Base-by-base conservation (phyloP, 2,888 invertebrate species). In the Drosophila recens region DNA sequence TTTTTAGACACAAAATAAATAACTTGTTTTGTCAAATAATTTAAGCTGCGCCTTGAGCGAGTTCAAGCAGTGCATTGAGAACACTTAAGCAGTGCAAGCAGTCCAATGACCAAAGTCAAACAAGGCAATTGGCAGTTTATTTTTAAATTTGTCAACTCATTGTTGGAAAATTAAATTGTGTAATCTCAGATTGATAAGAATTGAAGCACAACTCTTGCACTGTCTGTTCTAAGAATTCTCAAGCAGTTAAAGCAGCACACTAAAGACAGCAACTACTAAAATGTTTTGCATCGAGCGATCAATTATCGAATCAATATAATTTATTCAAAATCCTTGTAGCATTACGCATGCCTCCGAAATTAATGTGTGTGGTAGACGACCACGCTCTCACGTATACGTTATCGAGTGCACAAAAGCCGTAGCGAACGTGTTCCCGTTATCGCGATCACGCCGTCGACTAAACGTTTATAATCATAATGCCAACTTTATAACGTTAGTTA, bases 341-440 rank as follows among this genome's bases (percentile, higher is more conserved):
- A 45, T 45, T 62, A 53, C 48, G 48, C 30, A 48, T 3, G 6
- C 38, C n/a, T 30, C 9, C 48, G n/a, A 36, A 57, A 46, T 33
- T 48, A 56, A 33, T n/a, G 17, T n/a, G 17, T 34, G 15, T 34
- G 33, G 63, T 27, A 36, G 57, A 40, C 40, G 46, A 5, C 33
- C 2, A 49, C 38, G 20, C 34, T n/a, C 57, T 48, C 63, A 63
- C 63, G 63, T 64, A 64, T 13, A 20, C 42, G 78, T 88, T 88
- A 88, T 88, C 83, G 62, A 58, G 53, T 43, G 40, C 27, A 11
- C 54, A 13, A 1, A 71, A 43, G 17, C 20, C 8, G 1, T 17
- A 20, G 38, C 30, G 36, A 27, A 36, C 45, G 15, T 20, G 23
- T 58, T 9, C 1, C 27, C 13, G 36, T 17, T 49, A 62, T 56